phyloP scores from a whole-genome alignment of 2,888 invertebrate genomes.

The Cloeon dipterum region DNA sequence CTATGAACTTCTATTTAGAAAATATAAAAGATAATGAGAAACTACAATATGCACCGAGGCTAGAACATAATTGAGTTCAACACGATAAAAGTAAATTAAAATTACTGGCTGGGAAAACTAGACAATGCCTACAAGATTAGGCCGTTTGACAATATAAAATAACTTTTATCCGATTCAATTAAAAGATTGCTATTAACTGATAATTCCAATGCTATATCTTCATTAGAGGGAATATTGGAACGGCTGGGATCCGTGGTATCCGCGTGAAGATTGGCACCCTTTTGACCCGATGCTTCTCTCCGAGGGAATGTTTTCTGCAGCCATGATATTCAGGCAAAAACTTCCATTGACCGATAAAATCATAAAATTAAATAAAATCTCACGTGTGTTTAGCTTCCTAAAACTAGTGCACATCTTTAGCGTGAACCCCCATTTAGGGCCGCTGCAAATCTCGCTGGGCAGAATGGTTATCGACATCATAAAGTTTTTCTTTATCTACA shows the following conservation, averaged over 20 bases:
- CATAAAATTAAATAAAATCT: background rate
- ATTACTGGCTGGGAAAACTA: too few relatives aligned
- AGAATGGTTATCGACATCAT: slow-evolving; percentile 86
- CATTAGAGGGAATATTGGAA: slow-evolving; percentile 43
- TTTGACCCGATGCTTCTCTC: slow-evolving; percentile 89
- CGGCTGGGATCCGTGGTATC: slow-evolving; percentile 60
- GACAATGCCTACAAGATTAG: too few relatives aligned
- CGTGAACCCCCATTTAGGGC: slow-evolving; percentile 88
- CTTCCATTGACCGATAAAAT: background rate
- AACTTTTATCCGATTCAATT: too few relatives aligned
- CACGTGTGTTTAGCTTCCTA: slow-evolving; percentile 43
- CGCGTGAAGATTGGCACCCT: slow-evolving; percentile 77
- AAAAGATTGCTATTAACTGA: too few relatives aligned
- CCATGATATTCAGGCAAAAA: slow-evolving; percentile 70
- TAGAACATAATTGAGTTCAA: too few relatives aligned
- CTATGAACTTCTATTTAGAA: too few relatives aligned
- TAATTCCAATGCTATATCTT: too few relatives aligned
- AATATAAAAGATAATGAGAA: too few relatives aligned
- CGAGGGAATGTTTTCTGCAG: slow-evolving; percentile 87
- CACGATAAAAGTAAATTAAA: too few relatives aligned
- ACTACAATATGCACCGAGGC: too few relatives aligned
- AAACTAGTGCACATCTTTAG: slow-evolving; percentile 94
- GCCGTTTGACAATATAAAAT: too few relatives aligned
- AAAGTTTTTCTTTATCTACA: slow-evolving; percentile 89
- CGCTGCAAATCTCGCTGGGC: slow-evolving; percentile 84